Evolutionary conservation across 2,797 vertebrate genomes (phyloP).

Genomic region (Anas bernieri): DNA sequence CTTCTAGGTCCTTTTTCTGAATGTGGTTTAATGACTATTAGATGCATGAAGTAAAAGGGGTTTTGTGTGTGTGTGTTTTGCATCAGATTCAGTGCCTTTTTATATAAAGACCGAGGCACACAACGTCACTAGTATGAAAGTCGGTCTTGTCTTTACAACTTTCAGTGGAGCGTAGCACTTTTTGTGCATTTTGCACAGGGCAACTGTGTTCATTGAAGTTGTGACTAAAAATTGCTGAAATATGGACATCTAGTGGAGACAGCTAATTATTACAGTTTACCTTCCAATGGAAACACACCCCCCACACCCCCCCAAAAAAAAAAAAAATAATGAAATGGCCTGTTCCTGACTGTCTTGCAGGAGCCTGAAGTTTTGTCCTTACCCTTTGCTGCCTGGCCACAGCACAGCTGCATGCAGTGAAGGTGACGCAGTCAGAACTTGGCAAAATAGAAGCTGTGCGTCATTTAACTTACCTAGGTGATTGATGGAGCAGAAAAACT

Average conservation of each 20-base stretch:
- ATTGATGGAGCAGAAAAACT: slow-evolving; percentile 37
- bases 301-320: too few species aligned
- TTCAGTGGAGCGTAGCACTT: neutral
- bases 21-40: neutral
- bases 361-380: neutral
- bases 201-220: neutral
- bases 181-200: neutral
- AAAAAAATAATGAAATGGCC: neutral
- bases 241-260: slow-evolving; percentile 75
- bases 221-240: slow-evolving; percentile 68
- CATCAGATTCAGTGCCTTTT: neutral
- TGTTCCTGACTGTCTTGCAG: neutral
- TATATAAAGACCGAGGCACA: neutral
- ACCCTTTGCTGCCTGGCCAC: neutral
- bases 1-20: neutral
- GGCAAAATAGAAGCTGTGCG: neutral
- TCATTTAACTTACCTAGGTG: neutral
- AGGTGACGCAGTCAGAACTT: neutral
- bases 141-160: neutral
- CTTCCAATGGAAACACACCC: neutral
- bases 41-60: neutral
- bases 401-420: neutral
- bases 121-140: neutral
- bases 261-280: neutral
- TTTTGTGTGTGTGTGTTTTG: neutral